Percentiles rank a stretch among this genome's conserved stretches.
Evolutionary conservation across 1,140 invertebrate species (phyloP).

Genomic region (Thalassaphorura encarpata): DNA sequence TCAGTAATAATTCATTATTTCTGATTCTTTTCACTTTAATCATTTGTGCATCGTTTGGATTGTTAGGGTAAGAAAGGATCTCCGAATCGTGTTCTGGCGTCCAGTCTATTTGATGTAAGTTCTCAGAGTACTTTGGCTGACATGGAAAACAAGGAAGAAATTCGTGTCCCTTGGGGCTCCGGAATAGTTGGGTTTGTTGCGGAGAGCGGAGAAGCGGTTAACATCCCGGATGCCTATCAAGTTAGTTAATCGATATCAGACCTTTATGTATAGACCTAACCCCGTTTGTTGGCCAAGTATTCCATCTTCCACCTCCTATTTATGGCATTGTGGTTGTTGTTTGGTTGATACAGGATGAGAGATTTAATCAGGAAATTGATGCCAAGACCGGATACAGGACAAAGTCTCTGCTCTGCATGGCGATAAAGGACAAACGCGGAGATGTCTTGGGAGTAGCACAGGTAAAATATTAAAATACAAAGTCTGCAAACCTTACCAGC

Average conservation of each 20-base stretch:
- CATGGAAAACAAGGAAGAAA: conserved; percentile 84
- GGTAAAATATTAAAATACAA: conserved; percentile 38
- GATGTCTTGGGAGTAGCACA: conserved; percentile 93
- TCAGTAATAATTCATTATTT: not conserved
- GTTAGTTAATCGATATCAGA: conserved; percentile 40
- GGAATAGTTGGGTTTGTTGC: conserved; percentile 92
- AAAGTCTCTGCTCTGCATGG: conserved; percentile 84
- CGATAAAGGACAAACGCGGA: conserved; percentile 87
- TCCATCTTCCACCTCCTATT: not conserved
- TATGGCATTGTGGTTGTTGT: conserved; percentile 32
- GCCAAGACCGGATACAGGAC: conserved; percentile 86
- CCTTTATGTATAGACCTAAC: too few relatives aligned
- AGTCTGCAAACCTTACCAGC: not conserved
- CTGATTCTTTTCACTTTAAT: not conserved
- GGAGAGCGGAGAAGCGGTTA: conserved; percentile 79
- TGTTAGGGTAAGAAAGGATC: conserved; percentile 36
- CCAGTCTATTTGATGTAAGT: conserved; percentile 88
- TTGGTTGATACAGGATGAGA: conserved; percentile 53
- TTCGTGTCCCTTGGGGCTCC: conserved; percentile 70
- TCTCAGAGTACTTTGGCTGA: conserved; percentile 78
- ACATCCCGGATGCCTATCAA: conserved; percentile 92
- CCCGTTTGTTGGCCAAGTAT: too few relatives aligned
- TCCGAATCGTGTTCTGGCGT: conserved; percentile 59
- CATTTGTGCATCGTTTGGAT: too few relatives aligned
- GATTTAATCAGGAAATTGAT: conserved; percentile 90